Evolutionary conservation across 2,888 invertebrate genomes (phyloP), one percentile per base, ranked within the genome.

Genomic region (Crocallis elinguaria): DNA sequence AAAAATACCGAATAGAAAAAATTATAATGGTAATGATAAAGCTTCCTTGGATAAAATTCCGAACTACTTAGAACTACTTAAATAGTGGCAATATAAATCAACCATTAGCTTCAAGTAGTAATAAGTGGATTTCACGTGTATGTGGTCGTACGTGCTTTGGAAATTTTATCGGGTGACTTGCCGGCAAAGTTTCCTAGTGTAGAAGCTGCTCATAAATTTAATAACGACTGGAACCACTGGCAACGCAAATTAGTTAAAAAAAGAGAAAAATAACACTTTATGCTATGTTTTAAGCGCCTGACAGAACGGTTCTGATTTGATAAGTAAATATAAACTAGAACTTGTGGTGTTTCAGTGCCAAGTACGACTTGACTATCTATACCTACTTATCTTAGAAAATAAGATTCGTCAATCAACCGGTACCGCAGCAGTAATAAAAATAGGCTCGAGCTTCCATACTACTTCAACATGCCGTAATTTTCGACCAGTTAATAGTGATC

Each of bases 401-500:
- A n/a, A n/a, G n/a, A n/a, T n/a, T n/a, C n/a, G n/a, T n/a, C n/a
- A n/a, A n/a, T n/a, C n/a, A n/a, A n/a, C n/a, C n/a, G n/a, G n/a
- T n/a, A n/a, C n/a, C n/a, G n/a, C 7, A 23, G 23, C 6, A 8
- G 23, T 23, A 23, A 19, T 11, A 23, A 8, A n/a, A 17, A 25
- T 7, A 11, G n/a, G 3, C 11, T 16, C 8, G n/a, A 32, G 43
- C 43, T 55, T 35, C 27, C 49, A 33, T 35, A 51, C 49, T 41
- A 57, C 39, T 33, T 35, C 35, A 54, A 61, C 51, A 58, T 48
- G 60, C 57, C 27, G 64, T 69, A 67, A 69, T 72, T 71, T 69
- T 67, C 65, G 57, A 55, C 50, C 41, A 49, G 45, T 52, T 68
- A 66, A 67, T 59, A 57, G 50, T 62, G 67, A 69, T 69, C 57